These are phyloP conservation scores for Zygaena filipendulae DNA, from an alignment of 2,888 invertebrate species.

Conservation along the genomic window DNA sequence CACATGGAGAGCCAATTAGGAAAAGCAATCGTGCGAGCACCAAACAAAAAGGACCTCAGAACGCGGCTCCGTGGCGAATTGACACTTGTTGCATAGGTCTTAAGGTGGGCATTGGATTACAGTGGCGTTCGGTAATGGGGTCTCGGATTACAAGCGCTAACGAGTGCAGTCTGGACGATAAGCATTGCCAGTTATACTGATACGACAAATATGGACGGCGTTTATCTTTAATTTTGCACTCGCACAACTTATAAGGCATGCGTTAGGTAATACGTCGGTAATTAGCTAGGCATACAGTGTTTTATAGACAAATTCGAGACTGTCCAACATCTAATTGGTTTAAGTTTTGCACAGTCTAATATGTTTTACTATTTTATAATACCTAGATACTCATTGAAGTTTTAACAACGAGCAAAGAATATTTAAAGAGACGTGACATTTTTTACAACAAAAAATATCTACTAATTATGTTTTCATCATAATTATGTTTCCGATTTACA, in stretches of 20 bases:
- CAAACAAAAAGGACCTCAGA: conserved; percentile 49
- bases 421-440: no score
- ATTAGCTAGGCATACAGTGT: conserved; percentile 31
- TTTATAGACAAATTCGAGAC: conserved; percentile 36
- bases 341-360: conserved; percentile 2
- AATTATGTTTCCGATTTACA: no score
- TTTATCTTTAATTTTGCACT: conserved; percentile 61
- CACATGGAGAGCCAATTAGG: conserved; percentile 67
- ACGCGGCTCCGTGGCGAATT: conserved; percentile 23
- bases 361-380: neutral
- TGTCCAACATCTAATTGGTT: conserved; percentile 19
- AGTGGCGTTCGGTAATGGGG: conserved; percentile 38
- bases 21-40: conserved; percentile 64
- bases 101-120: conserved; percentile 32
- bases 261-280: conserved; percentile 45
- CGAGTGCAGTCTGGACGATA: conserved; percentile 53
- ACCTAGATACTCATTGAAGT: neutral
- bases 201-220: conserved; percentile 66
- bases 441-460: no score
- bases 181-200: conserved; percentile 55
- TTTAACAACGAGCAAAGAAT: neutral
- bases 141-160: conserved; percentile 59
- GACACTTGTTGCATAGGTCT: conserved; percentile 22
- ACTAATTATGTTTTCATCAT: no score
- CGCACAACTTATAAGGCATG: conserved; percentile 28